phyloP scores from a whole-genome alignment of 2,888 invertebrate genomes.

The Criorhina ranunculi region DNA sequence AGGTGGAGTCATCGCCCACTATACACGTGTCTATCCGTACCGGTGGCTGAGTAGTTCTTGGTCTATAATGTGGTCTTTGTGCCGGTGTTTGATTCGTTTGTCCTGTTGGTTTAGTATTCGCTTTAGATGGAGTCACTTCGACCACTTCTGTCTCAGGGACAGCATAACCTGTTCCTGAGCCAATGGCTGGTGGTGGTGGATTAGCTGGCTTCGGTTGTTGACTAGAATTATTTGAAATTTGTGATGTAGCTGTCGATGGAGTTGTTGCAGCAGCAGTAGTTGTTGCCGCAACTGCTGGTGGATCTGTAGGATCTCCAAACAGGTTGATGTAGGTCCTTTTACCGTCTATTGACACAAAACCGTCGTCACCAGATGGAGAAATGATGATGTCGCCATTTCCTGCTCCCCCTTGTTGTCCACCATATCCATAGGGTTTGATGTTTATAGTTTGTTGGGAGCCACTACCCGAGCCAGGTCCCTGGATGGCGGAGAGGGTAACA shows the following conservation, averaged over 20 bases:
- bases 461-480: conserved; percentile 89
- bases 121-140: conserved; percentile 80
- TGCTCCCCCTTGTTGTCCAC: conserved; percentile 81
- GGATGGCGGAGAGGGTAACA: conserved; percentile 94
- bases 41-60: conserved; percentile 83
- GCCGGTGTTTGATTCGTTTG: conserved; percentile 85
- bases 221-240: conserved; percentile 78
- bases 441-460: conserved; percentile 84
- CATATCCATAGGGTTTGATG: conserved; percentile 83
- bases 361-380: conserved; percentile 91
- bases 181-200: conserved; percentile 53
- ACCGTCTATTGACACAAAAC: conserved; percentile 96
- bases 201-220: conserved; percentile 82
- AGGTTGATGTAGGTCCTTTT: conserved; percentile 94
- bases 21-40: conserved; percentile 95
- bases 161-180: conserved; percentile 87
- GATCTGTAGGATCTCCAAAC: conserved; percentile 88
- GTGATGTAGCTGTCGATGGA: conserved; percentile 82
- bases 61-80: conserved; percentile 87
- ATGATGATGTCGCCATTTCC: conserved; percentile 89
- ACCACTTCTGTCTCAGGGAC: conserved; percentile 86
- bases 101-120: conserved; percentile 83
- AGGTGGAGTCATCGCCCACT: conserved; percentile 96
- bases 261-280: conserved; percentile 81
- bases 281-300: conserved; percentile 82